Evolutionary conservation across 1,140 invertebrate species (phyloP).

Genomic region (Latrodectus geometricus): DNA sequence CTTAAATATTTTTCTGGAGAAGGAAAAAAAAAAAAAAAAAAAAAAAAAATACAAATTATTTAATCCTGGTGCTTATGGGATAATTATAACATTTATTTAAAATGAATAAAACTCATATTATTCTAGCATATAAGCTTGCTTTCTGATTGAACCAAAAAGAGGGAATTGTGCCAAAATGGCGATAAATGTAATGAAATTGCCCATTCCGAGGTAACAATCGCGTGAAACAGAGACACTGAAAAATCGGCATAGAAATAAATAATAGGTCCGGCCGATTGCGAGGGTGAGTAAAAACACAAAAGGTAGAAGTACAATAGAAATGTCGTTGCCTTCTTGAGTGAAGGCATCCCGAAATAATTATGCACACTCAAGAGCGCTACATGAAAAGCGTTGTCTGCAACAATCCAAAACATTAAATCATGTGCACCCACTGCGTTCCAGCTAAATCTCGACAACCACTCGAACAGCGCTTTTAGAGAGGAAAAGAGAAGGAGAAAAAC

Average conservation of each 20-base stretch:
- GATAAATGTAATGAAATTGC: background rate
- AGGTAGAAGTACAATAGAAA: constrained; percentile 41
- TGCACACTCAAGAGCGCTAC: background rate
- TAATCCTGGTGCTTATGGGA: no score
- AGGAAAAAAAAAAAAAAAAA: no score
- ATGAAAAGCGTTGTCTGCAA: background rate
- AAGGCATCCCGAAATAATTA: constrained; percentile 47
- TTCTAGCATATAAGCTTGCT: no score
- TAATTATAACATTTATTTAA: no score
- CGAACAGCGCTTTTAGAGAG: no score
- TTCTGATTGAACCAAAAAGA: no score
- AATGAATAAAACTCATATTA: no score
- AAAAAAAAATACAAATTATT: no score
- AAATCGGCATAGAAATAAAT: constrained; percentile 20
- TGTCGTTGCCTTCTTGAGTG: constrained; percentile 27
- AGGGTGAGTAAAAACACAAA: constrained; percentile 21
- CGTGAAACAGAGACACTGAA: constrained; percentile 33
- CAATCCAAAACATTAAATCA: background rate
- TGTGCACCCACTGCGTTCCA: no score
- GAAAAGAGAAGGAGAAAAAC: no score
- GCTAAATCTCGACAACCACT: no score
- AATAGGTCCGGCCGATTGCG: background rate
- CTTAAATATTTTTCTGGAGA: no score
- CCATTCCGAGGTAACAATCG: background rate
- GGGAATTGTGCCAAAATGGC: background rate